Base-by-base conservation (phyloP, 2,797 vertebrate genomes). In the Acipenser ruthenus region DNA sequence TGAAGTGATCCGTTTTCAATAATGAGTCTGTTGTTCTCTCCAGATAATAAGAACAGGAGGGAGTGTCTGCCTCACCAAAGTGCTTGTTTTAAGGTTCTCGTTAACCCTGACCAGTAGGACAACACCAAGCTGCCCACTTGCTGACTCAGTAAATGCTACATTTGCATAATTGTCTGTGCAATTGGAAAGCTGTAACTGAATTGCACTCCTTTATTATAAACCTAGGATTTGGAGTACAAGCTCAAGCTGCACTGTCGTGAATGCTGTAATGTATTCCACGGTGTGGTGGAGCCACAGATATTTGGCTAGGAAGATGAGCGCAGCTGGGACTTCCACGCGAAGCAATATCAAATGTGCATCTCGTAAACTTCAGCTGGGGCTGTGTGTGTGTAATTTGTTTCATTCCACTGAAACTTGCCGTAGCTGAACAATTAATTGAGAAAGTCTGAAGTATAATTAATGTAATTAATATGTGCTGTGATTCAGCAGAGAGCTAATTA, bases 91-190 rank as follows among this genome's bases (percentile, higher is more conserved):
- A 56, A 58, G 55, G 70, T 59, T 8, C 69, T 78, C 69, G 70
- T 77, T 76, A 77, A 77, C 11, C n/a, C 50, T 79, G 78, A 77
- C 76, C 79, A 48, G 69, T 74, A 75, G 79, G 75, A 81, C 75
- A 69, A 49, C 76, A 72, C 71, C 75, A 77, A 75, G 74, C 80
- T 85, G 84, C 88, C 88, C 84, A 89, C 85, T 87, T 79, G 72
- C 84, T 88, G 85, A 89, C 87, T 87, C 86, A 88, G 84, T 87
- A 89, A 91, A 89, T 87, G 88, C 86, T 84, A 86, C 85, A 88
- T 91, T 89, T 88, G 84, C 88, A 91, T 90, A 89, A 89, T 89
- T 86, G 84, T 87, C 86, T 81, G 73, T 87, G 86, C 88, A 90
- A 89, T 90, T 90, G 89, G 79, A 71, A 75, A 74, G 76, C 76